Base-by-base conservation (phyloP, 2,113 vertebrate species). In the Hemiscyllium ocellatum region DNA sequence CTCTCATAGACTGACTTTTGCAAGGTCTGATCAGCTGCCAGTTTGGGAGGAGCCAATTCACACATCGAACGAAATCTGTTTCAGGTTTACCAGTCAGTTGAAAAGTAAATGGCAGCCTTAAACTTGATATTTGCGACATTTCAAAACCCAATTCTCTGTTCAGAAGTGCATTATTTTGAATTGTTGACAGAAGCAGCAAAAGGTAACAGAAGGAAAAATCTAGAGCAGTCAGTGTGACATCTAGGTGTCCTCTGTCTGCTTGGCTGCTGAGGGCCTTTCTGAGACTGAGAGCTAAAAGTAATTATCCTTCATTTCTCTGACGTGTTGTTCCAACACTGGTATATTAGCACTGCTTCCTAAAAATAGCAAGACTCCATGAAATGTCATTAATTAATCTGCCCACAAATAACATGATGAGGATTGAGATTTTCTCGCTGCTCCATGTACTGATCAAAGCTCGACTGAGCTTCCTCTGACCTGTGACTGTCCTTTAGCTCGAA, bases 341-440 rank as follows among this genome's bases (percentile, higher is more conserved):
- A 70, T 33, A 6, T 47, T 52, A 70, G 0, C 15, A 50, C 42
- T 6, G 68, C 26, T 29, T 72, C 22, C 20, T 47, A 52, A 95
- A 72, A 95, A 95, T 95, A 72, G 68, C 2, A 29, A 95, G 69
- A 76, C 61, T 66, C 15, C 19, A n/a, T 95, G 69, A 72, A 70
- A 72, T 72, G 69, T 70, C 94, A 52, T 29, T 95, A 95, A 95
- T 95, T 95, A 72, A 50, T 72, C 94, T 72, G 47, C 13, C 37
- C 29, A 17, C 26, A 4, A 95, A 50, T 70, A 72, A 95, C 68
- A 50, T 72, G 93, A 90, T 65, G 68, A 72, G 42, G 15, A 72
- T 47, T 52, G 94, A 52, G 69, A 17, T 50, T 76, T 50, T 22
- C 68, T 95, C 29, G 66, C 61, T 47, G 91, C 29, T 70, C 20